phyloP scores from a whole-genome alignment of 2,113 vertebrate genomes.

The Vicugna pacos region DNA sequence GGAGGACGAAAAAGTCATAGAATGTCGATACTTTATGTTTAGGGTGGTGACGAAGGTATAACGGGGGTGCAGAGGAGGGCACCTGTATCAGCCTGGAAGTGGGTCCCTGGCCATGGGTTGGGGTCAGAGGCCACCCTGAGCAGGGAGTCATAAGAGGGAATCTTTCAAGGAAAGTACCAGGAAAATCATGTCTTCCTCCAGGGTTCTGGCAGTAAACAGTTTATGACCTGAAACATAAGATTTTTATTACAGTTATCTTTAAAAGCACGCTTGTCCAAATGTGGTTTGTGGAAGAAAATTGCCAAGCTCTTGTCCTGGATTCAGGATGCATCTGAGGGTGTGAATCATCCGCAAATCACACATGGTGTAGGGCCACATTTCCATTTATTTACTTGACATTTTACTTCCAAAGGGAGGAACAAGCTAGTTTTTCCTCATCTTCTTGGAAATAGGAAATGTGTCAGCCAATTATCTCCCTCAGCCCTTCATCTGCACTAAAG shows the following conservation, averaged over 20 bases:
- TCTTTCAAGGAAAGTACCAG: neutral
- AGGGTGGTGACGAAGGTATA: rapidly evolving
- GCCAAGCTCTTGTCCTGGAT: neutral
- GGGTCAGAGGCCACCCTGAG: neutral
- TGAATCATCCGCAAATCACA: conserved; percentile 25
- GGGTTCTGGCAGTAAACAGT: neutral
- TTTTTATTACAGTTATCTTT: conserved; percentile 69
- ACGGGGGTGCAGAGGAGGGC: neutral
- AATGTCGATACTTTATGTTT: neutral
- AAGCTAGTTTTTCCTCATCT: conserved; percentile 46
- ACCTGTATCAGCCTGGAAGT: neutral
- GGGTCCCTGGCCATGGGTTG: rapidly evolving
- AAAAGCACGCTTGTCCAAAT: conserved; percentile 64
- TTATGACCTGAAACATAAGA: conserved; percentile 33
- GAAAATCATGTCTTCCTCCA: conserved; percentile 8
- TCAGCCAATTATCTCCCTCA: conserved; percentile 42
- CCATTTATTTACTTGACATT: conserved; percentile 64
- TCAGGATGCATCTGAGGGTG: neutral
- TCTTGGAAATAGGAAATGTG: conserved; percentile 34
- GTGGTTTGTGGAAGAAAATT: conserved; percentile 45
- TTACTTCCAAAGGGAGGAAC: neutral
- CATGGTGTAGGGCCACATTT: neutral
- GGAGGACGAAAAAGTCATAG: neutral
- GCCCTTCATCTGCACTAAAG: conserved; percentile 47
- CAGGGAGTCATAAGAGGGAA: neutral